A percentile compares a stretch with the other conserved stretches of the same genome.
Evolutionary conservation across 2,797 vertebrate genomes (phyloP).

Genomic region (Mico argentatus): DNA sequence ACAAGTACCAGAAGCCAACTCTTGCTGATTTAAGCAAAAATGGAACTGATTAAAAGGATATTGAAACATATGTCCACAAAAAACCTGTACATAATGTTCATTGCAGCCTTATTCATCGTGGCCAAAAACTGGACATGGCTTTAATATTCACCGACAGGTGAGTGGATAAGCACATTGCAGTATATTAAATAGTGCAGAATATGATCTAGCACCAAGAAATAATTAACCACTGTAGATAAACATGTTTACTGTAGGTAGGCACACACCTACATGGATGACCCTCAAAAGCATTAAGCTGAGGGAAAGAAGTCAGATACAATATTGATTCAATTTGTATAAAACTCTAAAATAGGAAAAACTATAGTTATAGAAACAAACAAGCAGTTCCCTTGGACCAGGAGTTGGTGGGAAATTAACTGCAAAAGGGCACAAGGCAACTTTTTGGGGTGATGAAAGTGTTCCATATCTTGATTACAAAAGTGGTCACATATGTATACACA

Average conservation of each 20-base stretch:
- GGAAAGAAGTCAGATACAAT: background rate
- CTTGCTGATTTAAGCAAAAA: conserved; percentile 31
- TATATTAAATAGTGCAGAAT: background rate
- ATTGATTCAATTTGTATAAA: background rate
- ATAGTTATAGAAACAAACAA: background rate
- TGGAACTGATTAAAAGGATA: background rate
- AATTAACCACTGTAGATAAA: background rate
- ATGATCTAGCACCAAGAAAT: background rate
- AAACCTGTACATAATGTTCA: background rate
- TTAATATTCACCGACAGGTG: background rate
- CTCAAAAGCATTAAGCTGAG: background rate
- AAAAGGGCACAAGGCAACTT: background rate
- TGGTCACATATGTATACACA: background rate
- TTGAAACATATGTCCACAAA: conserved; percentile 22
- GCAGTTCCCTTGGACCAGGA: background rate
- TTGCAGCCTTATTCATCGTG: background rate
- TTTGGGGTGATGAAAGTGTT: background rate
- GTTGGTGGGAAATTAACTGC: background rate
- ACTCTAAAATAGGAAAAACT: background rate
- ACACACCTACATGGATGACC: too few species aligned
- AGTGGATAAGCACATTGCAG: too few species aligned
- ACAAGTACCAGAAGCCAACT: background rate
- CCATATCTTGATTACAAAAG: background rate
- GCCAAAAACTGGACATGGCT: background rate
- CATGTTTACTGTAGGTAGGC: background rate